Evolutionary conservation across 2,888 invertebrate genomes (phyloP), one percentile per base, ranked within the genome.

Genomic region (Allacma fusca): DNA sequence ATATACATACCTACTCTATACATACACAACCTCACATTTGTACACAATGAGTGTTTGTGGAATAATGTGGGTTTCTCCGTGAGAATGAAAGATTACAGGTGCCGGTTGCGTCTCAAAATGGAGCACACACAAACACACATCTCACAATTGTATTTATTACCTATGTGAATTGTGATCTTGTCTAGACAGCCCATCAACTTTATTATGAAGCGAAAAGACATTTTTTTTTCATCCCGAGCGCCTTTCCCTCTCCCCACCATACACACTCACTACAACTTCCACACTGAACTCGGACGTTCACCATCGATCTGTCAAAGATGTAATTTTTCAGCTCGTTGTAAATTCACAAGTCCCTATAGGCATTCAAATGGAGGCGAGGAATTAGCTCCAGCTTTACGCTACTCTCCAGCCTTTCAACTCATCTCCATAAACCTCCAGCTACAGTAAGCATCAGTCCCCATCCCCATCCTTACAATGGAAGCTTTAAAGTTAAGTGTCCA

Each of bases 111-210:
- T 2, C 50, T 50, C 19, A 12, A 50, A 50, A 50, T 50, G 50
- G 50, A 50, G 50, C 50, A 50, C 9, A 9, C 4, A 16, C 50
- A n/a, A n/a, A 50, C 50, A 50, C 50, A 50, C 16, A 50, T 19
- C 19, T 50, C 50, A 50, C 50, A 50, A 50, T 50, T 50, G n/a
- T 50, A 50, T 50, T 50, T 50, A 50, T 50, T 50, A 9, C 50
- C 50, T 50, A 13, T 5, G 50, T 50, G 50, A 2, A 50, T 50
- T 50, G 7, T 50, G 50, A 50, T 50, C 50, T 50, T 50, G 50
- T 50, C 50, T 50, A 50, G 50, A 50, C 50, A 50, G n/a, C 50
- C 50, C 50, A 50, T 50, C 50, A 50, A 50, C 50, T 50, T 50
- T 13, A 50, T 50, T 50, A 50, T 50, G n/a, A 13, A 16, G n/a